phyloP scores from a whole-genome alignment of 2,888 invertebrate genomes.

The Cotesia congregata region DNA sequence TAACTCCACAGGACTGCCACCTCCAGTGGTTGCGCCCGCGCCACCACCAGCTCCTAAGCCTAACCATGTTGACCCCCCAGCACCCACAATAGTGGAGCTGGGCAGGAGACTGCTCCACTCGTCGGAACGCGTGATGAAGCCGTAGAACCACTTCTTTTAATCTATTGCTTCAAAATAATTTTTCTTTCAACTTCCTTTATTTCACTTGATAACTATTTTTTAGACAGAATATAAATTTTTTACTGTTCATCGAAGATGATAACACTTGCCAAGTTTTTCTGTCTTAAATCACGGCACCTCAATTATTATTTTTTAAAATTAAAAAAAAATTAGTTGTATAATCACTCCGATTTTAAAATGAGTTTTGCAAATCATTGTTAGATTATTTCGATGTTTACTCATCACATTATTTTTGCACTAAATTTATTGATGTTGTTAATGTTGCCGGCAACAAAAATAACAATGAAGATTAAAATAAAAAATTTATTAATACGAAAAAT shows the following conservation, averaged over 20 bases:
- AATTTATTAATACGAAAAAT: neutral
- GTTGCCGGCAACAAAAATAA: too few species aligned
- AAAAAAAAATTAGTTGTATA: too few species aligned
- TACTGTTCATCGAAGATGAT: too few species aligned
- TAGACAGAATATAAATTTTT: neutral
- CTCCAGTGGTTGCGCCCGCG: conserved; percentile 64
- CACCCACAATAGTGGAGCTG: conserved; percentile 70
- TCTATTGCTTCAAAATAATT: conserved; percentile 56
- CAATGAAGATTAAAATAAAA: too few species aligned
- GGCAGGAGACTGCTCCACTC: conserved; percentile 70
- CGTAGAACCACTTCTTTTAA: conserved; percentile 55
- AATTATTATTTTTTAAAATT: too few species aligned
- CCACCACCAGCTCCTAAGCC: conserved; percentile 67
- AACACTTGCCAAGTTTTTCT: too few species aligned
- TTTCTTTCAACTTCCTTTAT: conserved; percentile 53
- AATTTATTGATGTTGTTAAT: too few species aligned
- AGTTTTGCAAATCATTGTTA: too few species aligned
- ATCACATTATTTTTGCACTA: too few species aligned
- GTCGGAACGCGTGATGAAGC: conserved; percentile 70
- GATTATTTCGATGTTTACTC: too few species aligned
- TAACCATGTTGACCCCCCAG: conserved; percentile 70
- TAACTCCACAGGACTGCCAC: conserved; percentile 68
- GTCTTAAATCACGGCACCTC: too few species aligned
- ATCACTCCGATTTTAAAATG: too few species aligned
- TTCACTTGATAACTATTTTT: neutral